Percentiles rank a stretch among this genome's conserved stretches.
These are phyloP conservation scores for Drosophila infuscata DNA, from an alignment of 2,888 invertebrate genomes.

Conservation along the genomic window DNA sequence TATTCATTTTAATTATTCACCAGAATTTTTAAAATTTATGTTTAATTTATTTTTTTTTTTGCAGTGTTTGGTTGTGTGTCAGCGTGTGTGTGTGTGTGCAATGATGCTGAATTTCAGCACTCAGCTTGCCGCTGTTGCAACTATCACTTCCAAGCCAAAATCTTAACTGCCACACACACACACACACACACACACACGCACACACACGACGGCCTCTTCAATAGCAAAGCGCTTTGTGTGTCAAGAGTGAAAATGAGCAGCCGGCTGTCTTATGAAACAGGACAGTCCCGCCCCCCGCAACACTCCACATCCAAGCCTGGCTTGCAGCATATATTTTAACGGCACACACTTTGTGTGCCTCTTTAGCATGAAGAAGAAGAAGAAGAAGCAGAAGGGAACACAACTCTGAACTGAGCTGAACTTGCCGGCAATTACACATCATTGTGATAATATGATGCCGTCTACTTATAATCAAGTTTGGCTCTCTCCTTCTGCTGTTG, in stretches of 20 bases:
- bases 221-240: slow-evolving; percentile 40
- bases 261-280: slow-evolving; percentile 33
- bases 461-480: slow-evolving; percentile 59
- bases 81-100: slow-evolving; percentile 40
- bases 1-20: too few species aligned
- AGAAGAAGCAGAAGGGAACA: background rate
- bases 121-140: slow-evolving; percentile 50
- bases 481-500: background rate
- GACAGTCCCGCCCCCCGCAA: background rate
- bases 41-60: background rate
- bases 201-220: background rate
- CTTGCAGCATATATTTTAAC: slow-evolving; percentile 41
- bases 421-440: slow-evolving; percentile 69
- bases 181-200: background rate
- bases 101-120: slow-evolving; percentile 71
- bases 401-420: slow-evolving; percentile 24
- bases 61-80: slow-evolving; percentile 4
- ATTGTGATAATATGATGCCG: slow-evolving; percentile 44
- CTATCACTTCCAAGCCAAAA: slow-evolving; percentile 49
- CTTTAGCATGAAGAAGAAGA: slow-evolving; percentile 19
- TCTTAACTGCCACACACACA: slow-evolving; percentile 33
- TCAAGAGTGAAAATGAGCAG: slow-evolving; percentile 70
- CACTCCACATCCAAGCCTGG: background rate
- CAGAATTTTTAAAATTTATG: too few species aligned
- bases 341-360: slow-evolving; percentile 38